These are phyloP conservation scores for Megatriorchis doriae DNA, from an alignment of 2,113 vertebrate genomes.

Conservation along the genomic window DNA sequence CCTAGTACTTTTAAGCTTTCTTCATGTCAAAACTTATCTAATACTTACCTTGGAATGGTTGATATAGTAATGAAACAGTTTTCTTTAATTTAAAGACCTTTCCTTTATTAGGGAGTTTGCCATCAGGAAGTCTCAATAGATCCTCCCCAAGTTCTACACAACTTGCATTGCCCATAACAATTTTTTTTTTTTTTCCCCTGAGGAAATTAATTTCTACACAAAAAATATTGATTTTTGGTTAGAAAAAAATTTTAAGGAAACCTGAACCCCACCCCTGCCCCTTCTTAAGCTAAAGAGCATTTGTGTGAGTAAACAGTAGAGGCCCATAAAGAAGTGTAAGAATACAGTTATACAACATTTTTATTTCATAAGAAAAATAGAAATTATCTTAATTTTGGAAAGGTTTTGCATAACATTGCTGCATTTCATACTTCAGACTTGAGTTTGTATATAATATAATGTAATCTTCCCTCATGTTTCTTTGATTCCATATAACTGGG, in stretches of 20 bases:
- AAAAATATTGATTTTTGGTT: background rate
- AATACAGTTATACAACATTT: background rate
- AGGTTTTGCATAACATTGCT: background rate
- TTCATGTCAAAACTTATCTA: background rate
- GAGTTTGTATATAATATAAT: background rate
- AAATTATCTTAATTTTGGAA: background rate
- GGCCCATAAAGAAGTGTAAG: background rate
- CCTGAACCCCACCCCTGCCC: accelerated
- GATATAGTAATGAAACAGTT: background rate
- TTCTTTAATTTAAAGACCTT: background rate
- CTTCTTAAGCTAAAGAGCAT: background rate
- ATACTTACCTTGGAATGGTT: background rate
- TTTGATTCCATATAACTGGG: background rate
- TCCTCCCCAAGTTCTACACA: background rate
- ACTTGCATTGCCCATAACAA: background rate
- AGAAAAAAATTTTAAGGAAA: background rate
- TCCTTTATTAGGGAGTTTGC: background rate
- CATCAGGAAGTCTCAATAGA: background rate
- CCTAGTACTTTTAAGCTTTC: background rate
- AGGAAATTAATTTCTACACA: background rate
- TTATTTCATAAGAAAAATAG: background rate
- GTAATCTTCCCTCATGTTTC: background rate
- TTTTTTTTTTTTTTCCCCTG: background rate
- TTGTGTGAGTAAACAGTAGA: background rate
- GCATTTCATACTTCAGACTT: background rate